phyloP scores from a whole-genome alignment of 1,140 invertebrate species.

The Euura saliciscinereae region DNA sequence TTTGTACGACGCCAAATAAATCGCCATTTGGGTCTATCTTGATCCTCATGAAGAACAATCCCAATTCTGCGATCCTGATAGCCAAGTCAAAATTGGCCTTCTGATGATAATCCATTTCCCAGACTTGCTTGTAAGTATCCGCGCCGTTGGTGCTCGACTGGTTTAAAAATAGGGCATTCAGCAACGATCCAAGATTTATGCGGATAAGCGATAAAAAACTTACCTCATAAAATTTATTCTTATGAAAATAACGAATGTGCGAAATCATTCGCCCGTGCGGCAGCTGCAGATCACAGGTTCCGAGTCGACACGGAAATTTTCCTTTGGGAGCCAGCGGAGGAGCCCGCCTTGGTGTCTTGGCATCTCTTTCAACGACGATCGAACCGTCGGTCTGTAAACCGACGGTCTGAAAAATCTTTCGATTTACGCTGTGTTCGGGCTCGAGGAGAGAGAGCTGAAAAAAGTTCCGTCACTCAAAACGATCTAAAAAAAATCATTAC shows the following conservation, averaged over 20 bases:
- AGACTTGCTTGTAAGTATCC: constrained; percentile 21
- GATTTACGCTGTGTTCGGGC: constrained; percentile 27
- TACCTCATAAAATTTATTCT: constrained; percentile 29
- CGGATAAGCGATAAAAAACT: neutral
- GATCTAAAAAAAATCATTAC: constrained; percentile 4
- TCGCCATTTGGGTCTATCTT: constrained; percentile 24
- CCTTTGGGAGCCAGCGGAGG: constrained; percentile 32
- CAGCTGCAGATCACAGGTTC: constrained; percentile 25
- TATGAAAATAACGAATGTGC: constrained; percentile 37
- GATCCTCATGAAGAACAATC: constrained; percentile 43
- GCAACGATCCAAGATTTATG: no score
- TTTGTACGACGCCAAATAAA: constrained; percentile 32
- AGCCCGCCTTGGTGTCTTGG: neutral
- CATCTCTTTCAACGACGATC: constrained; percentile 8
- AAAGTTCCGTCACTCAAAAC: neutral
- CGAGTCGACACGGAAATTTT: constrained; percentile 37
- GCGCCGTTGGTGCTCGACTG: neutral
- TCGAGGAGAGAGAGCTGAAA: constrained; percentile 29
- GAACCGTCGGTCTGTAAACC: constrained; percentile 27
- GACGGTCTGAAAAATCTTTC: constrained; percentile 14
- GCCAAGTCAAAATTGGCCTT: constrained; percentile 17
- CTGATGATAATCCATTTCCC: constrained; percentile 23
- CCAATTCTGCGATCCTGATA: constrained; percentile 36
- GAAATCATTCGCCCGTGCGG: constrained; percentile 33
- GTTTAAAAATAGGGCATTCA: neutral